phyloP scores from a whole-genome alignment of 1,140 invertebrate genomes.

The Drosophila gunungcola region DNA sequence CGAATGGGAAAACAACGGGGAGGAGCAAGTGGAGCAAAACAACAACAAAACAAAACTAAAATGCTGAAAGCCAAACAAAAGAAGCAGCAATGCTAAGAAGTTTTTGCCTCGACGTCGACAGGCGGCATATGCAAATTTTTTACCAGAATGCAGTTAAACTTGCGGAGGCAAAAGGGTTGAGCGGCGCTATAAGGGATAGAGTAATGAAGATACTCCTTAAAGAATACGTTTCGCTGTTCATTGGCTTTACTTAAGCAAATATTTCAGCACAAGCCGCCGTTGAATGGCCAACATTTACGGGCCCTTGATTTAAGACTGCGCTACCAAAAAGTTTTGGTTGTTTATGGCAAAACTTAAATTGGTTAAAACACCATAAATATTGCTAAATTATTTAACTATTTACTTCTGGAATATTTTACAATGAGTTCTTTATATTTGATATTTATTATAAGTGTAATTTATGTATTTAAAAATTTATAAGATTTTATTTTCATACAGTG shows the following conservation, averaged over 20 bases:
- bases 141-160: constrained; percentile 53
- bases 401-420: not conserved
- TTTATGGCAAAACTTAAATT: constrained; percentile 2
- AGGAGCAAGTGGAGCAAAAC: constrained; percentile 54
- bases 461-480: too few species aligned
- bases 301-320: not conserved
- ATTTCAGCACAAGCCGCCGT: constrained; percentile 2
- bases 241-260: constrained; percentile 22
- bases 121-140: constrained; percentile 76
- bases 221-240: constrained; percentile 41
- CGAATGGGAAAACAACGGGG: constrained; percentile 27
- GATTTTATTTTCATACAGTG: not conserved
- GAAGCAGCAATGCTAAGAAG: constrained; percentile 56
- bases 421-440: too few species aligned
- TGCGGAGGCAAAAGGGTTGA: constrained; percentile 17
- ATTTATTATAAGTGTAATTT: not conserved
- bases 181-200: constrained; percentile 2
- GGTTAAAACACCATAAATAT: not conserved
- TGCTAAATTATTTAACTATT: not conserved
- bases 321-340: not conserved
- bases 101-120: constrained; percentile 58
- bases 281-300: not conserved
- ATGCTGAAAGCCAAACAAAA: constrained; percentile 25
- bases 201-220: constrained; percentile 63
- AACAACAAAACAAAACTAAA: constrained; percentile 40